Evolutionary conservation across 1,140 invertebrate species (phyloP).

Genomic region (Cepaea nemoralis): DNA sequence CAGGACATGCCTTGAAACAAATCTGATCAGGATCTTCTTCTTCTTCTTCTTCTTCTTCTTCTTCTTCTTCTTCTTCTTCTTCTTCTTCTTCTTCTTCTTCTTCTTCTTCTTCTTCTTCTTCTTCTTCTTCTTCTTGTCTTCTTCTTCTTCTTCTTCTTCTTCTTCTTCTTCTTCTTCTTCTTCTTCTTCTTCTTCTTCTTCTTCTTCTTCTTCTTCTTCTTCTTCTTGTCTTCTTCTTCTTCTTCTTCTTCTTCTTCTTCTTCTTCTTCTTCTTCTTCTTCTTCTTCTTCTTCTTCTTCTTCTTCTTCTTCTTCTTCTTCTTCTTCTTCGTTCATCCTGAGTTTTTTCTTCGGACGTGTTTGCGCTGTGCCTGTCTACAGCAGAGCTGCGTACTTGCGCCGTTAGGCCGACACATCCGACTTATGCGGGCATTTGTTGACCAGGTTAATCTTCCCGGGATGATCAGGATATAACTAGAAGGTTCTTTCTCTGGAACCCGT

Average conservation of each 20-base stretch:
- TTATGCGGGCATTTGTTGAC: too few species aligned
- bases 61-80: not conserved
- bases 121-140: not conserved
- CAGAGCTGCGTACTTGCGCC: too few species aligned
- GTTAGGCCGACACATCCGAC: too few species aligned
- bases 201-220: not conserved
- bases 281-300: not conserved
- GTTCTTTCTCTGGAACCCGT: too few species aligned
- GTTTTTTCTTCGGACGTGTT: too few species aligned
- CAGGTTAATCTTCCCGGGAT: too few species aligned
- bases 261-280: not conserved
- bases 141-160: not conserved
- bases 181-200: not conserved
- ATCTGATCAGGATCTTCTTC: not conserved
- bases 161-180: not conserved
- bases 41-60: not conserved
- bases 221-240: not conserved
- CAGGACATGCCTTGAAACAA: too few species aligned
- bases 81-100: not conserved
- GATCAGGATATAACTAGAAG: too few species aligned
- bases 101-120: not conserved
- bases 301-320: not conserved
- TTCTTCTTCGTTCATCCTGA: too few species aligned
- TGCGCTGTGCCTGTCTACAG: too few species aligned
- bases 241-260: not conserved